Evolutionary conservation across 2,797 vertebrate genomes (phyloP).

Genomic region (Smutsia gigantea): DNA sequence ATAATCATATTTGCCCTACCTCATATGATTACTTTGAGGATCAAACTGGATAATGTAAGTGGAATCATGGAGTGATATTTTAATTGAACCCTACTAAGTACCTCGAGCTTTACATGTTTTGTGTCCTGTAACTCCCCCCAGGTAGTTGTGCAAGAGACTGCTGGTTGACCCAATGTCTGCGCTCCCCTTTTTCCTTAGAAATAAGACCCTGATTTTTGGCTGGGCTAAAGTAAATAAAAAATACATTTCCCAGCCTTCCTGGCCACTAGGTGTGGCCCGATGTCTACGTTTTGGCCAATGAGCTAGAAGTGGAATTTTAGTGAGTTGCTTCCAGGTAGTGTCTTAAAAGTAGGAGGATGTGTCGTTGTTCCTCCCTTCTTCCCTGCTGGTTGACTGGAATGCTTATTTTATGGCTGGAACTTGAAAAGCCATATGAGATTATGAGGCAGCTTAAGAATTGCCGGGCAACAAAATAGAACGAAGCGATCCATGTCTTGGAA

Average conservation of each 20-base stretch:
- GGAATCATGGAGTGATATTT: conserved; percentile 8
- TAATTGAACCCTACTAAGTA: not conserved
- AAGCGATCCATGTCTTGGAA: not conserved
- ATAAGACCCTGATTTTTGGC: not conserved
- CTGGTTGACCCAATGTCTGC: not conserved
- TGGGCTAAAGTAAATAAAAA: not conserved
- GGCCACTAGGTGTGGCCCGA: not conserved
- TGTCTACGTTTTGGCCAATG: not conserved
- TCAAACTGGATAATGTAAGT: conserved; percentile 4
- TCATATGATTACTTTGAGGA: not conserved
- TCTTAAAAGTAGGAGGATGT: not conserved
- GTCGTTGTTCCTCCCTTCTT: not conserved
- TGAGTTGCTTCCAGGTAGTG: not conserved
- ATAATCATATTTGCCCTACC: conserved; percentile 4
- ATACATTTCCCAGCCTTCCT: not conserved
- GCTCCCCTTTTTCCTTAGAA: not conserved
- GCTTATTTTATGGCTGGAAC: not conserved
- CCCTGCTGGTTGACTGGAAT: not conserved
- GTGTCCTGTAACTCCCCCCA: not conserved
- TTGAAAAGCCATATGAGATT: not conserved
- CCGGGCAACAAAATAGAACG: not conserved
- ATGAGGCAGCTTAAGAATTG: not conserved
- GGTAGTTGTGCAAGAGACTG: not conserved
- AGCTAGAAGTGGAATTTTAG: not conserved
- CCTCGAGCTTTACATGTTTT: not conserved